These are phyloP conservation scores for Cyprinodon tularosa DNA, from an alignment of 2,113 vertebrate species.

Conservation along the genomic window DNA sequence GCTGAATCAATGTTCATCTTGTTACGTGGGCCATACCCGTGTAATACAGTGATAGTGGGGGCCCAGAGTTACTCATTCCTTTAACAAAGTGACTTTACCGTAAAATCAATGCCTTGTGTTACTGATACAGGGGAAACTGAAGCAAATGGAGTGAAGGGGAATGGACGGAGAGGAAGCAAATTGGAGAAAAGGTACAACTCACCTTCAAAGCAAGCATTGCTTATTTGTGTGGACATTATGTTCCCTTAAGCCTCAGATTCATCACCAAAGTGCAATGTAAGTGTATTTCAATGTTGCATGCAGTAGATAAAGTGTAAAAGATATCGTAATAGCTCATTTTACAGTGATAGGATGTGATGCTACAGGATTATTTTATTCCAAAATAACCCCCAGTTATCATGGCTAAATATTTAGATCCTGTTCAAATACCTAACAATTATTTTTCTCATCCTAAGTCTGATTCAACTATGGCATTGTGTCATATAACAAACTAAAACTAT, in stretches of 20 bases:
- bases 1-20: constrained; percentile 99
- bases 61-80: constrained; percentile 94
- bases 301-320: constrained; percentile 1
- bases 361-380: constrained; percentile 14
- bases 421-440: not conserved
- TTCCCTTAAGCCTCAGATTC: constrained; percentile 15
- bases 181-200: constrained; percentile 33
- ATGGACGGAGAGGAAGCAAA: constrained; percentile 59
- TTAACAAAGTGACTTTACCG: constrained; percentile 97
- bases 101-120: constrained; percentile 96
- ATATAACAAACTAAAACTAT: not conserved
- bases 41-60: constrained; percentile 96
- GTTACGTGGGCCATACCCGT: constrained; percentile 96
- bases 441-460: constrained; percentile 1
- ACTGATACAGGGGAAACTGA: constrained; percentile 87
- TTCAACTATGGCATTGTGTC: not conserved
- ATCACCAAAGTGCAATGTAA: not conserved
- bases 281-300: not conserved
- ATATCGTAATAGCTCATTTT: constrained; percentile 9
- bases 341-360: constrained; percentile 1
- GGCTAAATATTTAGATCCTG: not conserved
- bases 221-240: constrained; percentile 23
- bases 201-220: constrained; percentile 49
- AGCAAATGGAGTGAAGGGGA: constrained; percentile 72
- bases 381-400: constrained; percentile 2